Evolutionary conservation across 2,797 vertebrate species (phyloP).

Genomic region (Buphagus erythrorhynchus): DNA sequence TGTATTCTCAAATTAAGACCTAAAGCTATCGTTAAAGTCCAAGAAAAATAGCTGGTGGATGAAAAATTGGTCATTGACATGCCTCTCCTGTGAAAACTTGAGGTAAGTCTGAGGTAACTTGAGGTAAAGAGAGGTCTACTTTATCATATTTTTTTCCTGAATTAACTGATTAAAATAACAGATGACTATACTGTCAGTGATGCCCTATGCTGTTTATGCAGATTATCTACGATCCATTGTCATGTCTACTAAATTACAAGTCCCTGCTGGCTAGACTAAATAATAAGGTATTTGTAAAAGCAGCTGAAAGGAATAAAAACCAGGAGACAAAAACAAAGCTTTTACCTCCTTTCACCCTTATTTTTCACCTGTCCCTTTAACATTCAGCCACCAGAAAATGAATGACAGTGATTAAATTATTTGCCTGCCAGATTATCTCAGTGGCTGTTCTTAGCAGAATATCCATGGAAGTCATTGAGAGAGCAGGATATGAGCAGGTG

Average conservation of each 20-base stretch:
- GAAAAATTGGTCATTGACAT: neutral
- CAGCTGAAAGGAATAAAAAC: neutral
- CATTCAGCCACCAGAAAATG: neutral
- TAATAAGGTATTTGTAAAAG: neutral
- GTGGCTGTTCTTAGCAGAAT: neutral
- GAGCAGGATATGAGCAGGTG: neutral
- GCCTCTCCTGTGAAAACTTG: neutral
- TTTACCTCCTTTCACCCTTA: neutral
- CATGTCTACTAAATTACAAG: neutral
- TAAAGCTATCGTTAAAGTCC: neutral
- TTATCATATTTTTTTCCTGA: neutral
- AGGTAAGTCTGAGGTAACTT: neutral
- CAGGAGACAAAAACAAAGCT: neutral
- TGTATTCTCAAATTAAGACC: neutral
- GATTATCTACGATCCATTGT: neutral
- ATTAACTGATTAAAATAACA: neutral
- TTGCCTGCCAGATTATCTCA: neutral
- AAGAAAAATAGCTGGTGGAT: neutral
- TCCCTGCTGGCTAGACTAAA: neutral
- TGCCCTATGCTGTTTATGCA: neutral
- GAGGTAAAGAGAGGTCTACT: neutral
- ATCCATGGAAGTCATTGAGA: neutral
- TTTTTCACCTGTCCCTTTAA: neutral
- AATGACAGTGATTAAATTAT: slow-evolving; percentile 4
- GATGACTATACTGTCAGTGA: neutral